Conservation (phyloP, 1,140 invertebrate genomes). For the Drosophila varians region DNA sequence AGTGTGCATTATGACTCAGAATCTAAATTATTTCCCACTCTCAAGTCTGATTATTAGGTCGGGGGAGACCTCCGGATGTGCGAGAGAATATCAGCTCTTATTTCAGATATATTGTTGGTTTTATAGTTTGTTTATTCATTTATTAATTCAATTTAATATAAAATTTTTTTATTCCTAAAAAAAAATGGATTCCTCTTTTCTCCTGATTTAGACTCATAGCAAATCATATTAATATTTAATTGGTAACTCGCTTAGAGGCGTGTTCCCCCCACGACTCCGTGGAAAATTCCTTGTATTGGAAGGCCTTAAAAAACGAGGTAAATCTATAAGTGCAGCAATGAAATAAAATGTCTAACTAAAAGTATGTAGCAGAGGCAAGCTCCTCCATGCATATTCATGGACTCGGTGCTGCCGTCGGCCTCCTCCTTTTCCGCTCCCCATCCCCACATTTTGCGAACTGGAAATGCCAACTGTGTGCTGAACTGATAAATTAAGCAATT, state of each 20-base stretch:
- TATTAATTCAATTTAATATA: too few species aligned
- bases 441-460: constrained; percentile 22
- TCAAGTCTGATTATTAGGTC: too few species aligned
- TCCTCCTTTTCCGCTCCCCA: constrained; percentile 15
- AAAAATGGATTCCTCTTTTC: too few species aligned
- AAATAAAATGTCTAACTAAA: constrained; percentile 48
- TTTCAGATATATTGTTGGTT: too few species aligned
- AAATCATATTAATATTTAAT: constrained; percentile 22
- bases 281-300: constrained; percentile 10
- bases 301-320: constrained; percentile 26
- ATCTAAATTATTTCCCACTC: too few species aligned
- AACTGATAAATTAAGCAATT: constrained; percentile 79
- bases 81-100: too few species aligned
- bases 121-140: too few species aligned
- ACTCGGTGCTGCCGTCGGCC: constrained; percentile 16
- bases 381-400: constrained; percentile 52
- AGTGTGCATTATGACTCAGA: too few species aligned
- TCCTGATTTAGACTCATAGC: background rate
- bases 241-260: constrained; percentile 14
- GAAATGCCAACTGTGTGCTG: constrained; percentile 77
- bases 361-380: constrained; percentile 45
- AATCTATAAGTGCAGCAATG: constrained; percentile 36
- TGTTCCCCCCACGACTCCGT: background rate
- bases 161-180: too few species aligned
- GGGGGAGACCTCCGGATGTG: too few species aligned